These are phyloP conservation scores for Lutjanus erythropterus DNA, from an alignment of 2,113 vertebrate genomes.

Conservation along the genomic window DNA sequence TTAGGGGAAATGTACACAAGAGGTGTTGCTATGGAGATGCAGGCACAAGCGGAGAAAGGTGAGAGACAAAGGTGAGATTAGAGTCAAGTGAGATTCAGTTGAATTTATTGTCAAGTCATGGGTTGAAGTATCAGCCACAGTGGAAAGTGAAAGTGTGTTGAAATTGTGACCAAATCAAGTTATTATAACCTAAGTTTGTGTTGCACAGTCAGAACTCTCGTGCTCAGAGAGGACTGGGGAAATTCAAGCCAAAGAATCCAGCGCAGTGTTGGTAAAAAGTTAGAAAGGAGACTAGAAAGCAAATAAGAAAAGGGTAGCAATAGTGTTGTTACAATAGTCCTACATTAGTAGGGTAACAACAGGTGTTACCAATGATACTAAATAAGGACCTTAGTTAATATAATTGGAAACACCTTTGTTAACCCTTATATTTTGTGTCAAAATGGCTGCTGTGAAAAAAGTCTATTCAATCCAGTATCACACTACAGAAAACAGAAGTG, in stretches of 20 bases:
- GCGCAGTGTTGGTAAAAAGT: not conserved
- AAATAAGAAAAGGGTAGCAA: not conserved
- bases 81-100: not conserved
- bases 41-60: not conserved
- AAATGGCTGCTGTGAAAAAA: too few relatives aligned
- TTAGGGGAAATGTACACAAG: slow-evolving; percentile 18
- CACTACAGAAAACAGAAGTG: too few relatives aligned
- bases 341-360: too few relatives aligned
- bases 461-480: too few relatives aligned
- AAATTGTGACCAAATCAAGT: not conserved
- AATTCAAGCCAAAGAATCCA: not conserved
- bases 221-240: not conserved
- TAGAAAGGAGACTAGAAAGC: not conserved
- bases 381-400: too few relatives aligned
- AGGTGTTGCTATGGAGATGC: slow-evolving; percentile 37
- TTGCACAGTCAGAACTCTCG: not conserved
- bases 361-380: too few relatives aligned
- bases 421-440: too few relatives aligned
- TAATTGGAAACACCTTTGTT: too few relatives aligned
- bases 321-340: too few relatives aligned
- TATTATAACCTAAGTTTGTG: not conserved
- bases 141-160: not conserved
- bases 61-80: slow-evolving; percentile 5
- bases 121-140: not conserved
- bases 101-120: not conserved